These are phyloP conservation scores for Dromiciops gliroides DNA, from an alignment of 2,113 vertebrate species.

Conservation along the genomic window DNA sequence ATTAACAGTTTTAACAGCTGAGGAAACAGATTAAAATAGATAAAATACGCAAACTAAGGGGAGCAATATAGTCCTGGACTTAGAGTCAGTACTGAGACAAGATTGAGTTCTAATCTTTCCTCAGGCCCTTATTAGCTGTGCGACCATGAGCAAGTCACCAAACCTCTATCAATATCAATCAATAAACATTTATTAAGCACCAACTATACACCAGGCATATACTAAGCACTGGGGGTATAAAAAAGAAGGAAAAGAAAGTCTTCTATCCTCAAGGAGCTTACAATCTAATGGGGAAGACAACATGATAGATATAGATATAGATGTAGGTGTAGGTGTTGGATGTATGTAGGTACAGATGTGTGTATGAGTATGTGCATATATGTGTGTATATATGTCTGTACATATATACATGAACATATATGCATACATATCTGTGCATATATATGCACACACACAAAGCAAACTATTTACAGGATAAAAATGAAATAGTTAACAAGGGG, in stretches of 20 bases:
- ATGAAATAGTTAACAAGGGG: not conserved
- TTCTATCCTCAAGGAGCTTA: not conserved
- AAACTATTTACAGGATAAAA: not conserved
- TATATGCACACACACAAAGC: not conserved
- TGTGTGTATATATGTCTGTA: no score
- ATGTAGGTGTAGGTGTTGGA: no score
- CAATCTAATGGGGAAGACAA: not conserved
- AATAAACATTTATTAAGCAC: not conserved
- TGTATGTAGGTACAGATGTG: no score
- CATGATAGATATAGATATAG: no score
- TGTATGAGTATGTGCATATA: no score
- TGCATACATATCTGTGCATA: no score
- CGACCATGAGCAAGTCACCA: not conserved
- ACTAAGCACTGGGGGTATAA: not conserved
- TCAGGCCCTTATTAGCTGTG: not conserved
- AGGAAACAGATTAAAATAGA: not conserved
- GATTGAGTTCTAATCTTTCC: not conserved
- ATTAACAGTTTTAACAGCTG: not conserved
- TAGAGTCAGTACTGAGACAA: not conserved
- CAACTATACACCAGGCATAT: not conserved
- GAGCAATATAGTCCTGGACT: not conserved
- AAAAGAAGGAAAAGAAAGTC: not conserved
- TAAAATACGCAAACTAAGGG: not conserved
- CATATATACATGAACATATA: no score
- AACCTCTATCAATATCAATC: not conserved